Conservation (phyloP, 2,113 vertebrate species). For the Trematocara macrostoma region DNA sequence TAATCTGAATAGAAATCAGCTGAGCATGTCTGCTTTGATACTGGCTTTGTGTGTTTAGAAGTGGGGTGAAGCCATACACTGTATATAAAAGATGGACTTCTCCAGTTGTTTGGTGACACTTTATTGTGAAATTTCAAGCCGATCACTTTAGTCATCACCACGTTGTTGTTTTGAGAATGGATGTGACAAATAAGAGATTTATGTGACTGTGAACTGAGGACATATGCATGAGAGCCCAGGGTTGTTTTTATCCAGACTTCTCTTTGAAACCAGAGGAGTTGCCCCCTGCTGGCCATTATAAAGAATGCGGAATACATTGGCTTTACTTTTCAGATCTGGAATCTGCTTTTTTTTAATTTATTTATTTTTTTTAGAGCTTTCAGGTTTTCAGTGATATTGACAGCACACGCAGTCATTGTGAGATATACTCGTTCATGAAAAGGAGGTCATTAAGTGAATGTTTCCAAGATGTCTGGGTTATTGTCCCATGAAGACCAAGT, state of each 20-base stretch:
- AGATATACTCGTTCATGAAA: neutral
- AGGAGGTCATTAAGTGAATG: neutral
- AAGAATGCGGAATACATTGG: neutral
- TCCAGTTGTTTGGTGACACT: neutral
- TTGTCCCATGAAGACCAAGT: neutral
- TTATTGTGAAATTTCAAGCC: neutral
- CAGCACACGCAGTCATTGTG: neutral
- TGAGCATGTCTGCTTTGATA: neutral
- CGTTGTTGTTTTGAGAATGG: neutral
- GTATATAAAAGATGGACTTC: neutral
- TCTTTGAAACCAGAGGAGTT: neutral
- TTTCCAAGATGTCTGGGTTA: neutral
- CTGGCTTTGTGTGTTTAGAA: neutral
- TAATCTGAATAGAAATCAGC: neutral
- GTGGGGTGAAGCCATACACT: neutral
- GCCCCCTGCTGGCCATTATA: neutral
- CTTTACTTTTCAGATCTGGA: neutral
- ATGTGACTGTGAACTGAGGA: neutral
- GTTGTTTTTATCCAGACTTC: neutral
- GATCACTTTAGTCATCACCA: neutral
- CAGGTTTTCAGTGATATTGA: neutral
- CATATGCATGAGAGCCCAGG: neutral
- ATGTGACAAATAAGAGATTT: neutral
- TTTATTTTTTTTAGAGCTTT: neutral
- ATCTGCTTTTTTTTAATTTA: neutral